Conservation (phyloP, 2,888 invertebrate genomes). For the Cataglyphis altisquamis region DNA sequence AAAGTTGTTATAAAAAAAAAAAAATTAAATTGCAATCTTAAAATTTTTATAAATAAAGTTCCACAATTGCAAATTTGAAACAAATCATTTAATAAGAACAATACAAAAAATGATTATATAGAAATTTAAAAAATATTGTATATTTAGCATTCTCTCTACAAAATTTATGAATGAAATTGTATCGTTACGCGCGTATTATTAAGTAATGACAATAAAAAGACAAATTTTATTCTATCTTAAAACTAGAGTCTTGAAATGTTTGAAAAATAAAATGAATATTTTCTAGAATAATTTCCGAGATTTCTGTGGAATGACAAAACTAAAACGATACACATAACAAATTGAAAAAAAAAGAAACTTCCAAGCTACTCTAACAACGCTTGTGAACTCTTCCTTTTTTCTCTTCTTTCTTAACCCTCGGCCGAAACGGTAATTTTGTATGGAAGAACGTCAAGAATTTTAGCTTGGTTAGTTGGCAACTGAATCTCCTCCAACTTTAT, state of each 20-base stretch:
- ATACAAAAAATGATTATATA: neutral
- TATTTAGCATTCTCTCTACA: neutral
- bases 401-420: neutral
- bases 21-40: neutral
- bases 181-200: too few relatives aligned
- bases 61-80: neutral
- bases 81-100: neutral
- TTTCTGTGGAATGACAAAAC: neutral
- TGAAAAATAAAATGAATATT: neutral
- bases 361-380: neutral
- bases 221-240: neutral
- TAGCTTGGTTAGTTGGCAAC: constrained; percentile 31
- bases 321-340: neutral
- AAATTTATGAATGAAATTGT: neutral
- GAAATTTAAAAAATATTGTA: neutral
- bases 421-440: constrained; percentile 43
- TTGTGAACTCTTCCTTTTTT: neutral
- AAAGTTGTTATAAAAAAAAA: neutral
- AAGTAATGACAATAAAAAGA: neutral
- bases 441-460: constrained; percentile 44
- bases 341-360: neutral
- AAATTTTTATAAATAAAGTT: neutral
- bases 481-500: constrained; percentile 35
- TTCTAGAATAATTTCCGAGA: neutral
- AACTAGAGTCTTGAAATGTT: neutral